Evolutionary conservation across 1,140 invertebrate genomes (phyloP), one percentile per base, ranked within the genome.

Genomic region (Ips nitidus): DNA sequence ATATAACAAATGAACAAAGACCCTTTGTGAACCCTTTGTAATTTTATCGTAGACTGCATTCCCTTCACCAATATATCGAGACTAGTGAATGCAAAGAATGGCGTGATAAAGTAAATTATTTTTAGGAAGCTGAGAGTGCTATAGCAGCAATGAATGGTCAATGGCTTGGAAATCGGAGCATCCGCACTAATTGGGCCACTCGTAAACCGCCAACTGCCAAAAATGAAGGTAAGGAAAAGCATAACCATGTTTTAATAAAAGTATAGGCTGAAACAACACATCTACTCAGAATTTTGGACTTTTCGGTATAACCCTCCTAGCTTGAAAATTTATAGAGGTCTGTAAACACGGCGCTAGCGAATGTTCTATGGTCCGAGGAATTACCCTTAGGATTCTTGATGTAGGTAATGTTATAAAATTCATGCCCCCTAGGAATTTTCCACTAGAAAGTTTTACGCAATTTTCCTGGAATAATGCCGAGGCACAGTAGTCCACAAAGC

Each of bases 181-280:
- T 99, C 84, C 89, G 98, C 80, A 99, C 98, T 72, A 99, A 99
- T 83, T 99, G 98, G 98, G 98, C 98, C 4, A 98, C 97, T 8
- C 89, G 98, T 75, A 99, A 99, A 84, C 92, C 97, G 62, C 90
- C 95, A 64, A 86, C 93, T 74, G 88, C 93, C 78, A 84, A 86
- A 81, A 87, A 84, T 78, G 86, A 88, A 82, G 84, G 86, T 87
- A 83, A 83, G 80, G 3, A 41, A 41, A 59, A 41, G 57, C 2
- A 42, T 22, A 55, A 2, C 37, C 1, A 36, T 63, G 59, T 60
- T 53, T 71, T 56, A 67, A 55, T 67, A 56, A 22, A 7, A 67
- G 5, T 66, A 43, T 68, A 4, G 22, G 7, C 53, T 41, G 41
- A 60, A 68, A 52, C 66, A 58, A 36, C 39, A 57, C 66, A 69